Base-by-base conservation (phyloP, 1,140 invertebrate species). In the Lepidurus arcticus region DNA sequence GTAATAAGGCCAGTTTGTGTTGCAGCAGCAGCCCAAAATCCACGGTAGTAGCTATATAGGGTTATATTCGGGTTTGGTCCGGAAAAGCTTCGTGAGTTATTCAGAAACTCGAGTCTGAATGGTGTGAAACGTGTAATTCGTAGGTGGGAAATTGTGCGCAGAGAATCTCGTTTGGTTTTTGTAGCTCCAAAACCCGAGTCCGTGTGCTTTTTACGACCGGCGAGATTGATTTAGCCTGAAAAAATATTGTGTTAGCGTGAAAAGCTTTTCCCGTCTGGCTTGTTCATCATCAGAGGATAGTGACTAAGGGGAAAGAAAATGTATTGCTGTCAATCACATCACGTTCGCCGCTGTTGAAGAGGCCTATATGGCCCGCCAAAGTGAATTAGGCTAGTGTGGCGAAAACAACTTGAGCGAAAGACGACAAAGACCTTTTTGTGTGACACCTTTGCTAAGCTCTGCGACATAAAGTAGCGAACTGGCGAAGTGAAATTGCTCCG, bases 231-330 rank as follows among this genome's bases (percentile, higher is more conserved):
- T 65, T 65, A 65, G 53, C 53, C 53, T 7, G 2, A 65, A 65
- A 65, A 65, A 65, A 65, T 65, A 8, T 65, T 65, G 53, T 65
- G 53, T 65, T 65, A 65, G 53, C 13, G 53, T 65, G 53, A 65
- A 65, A 65, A 65, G 53, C 53, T 65, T 65, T 65, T 65, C 9
- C 53, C 53, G 34, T 65, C 53, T 21, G 0, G 53, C 53, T 65
- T 65, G 53, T 65, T 21, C 53, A n/a, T 65, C 53, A 65, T 65
- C 53, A 65, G 21, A 7, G 53, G 53, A 65, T 13, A 16, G 6
- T 65, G 53, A 21, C 53, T 34, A 34, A 34, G 34, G 34, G 34
- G n/a, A 65, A 65, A 13, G 53, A 16, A 65, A 16, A 65, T n/a
- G 53, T 65, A 21, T 65, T n/a, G 21, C 21, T 65, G 53, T 21